Conservation (phyloP, 37 sponge, comb jelly and placozoan genomes). For the Cladorhizidae sp. region DNA sequence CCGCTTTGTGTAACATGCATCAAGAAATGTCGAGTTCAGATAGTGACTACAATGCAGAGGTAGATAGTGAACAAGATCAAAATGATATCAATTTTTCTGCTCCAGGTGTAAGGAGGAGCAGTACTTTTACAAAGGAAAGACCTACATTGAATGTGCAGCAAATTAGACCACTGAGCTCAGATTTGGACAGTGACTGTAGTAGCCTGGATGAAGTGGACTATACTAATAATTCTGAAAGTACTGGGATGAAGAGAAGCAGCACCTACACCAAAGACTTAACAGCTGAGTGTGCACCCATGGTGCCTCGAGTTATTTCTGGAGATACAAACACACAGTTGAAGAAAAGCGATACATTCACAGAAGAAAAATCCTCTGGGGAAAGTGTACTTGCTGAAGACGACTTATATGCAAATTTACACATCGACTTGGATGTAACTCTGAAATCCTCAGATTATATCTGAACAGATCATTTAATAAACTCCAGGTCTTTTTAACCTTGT, state of each 20-base stretch:
- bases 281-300: slow-evolving; percentile 3
- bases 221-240: slow-evolving; percentile 24
- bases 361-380: slow-evolving; percentile 20
- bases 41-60: neutral
- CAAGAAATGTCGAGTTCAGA: neutral
- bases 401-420: neutral
- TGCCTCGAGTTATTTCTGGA: neutral
- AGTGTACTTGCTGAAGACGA: neutral
- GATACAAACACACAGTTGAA: too few species aligned
- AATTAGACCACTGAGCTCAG: neutral
- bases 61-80: neutral
- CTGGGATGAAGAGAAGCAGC: slow-evolving; percentile 21
- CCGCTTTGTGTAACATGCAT: neutral
- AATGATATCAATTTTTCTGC: neutral
- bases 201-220: neutral
- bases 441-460: slow-evolving; percentile 1
- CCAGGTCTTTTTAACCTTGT: neutral
- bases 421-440: slow-evolving; percentile 16
- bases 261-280: slow-evolving; percentile 35
- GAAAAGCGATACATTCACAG: slow-evolving; percentile 41
- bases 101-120: slow-evolving; percentile 4
- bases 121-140: slow-evolving; percentile 24
- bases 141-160: neutral
- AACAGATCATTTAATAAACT: neutral
- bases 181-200: neutral